Conservation (phyloP, 2,888 invertebrate species). For the Drosophila hawaiiensis region DNA sequence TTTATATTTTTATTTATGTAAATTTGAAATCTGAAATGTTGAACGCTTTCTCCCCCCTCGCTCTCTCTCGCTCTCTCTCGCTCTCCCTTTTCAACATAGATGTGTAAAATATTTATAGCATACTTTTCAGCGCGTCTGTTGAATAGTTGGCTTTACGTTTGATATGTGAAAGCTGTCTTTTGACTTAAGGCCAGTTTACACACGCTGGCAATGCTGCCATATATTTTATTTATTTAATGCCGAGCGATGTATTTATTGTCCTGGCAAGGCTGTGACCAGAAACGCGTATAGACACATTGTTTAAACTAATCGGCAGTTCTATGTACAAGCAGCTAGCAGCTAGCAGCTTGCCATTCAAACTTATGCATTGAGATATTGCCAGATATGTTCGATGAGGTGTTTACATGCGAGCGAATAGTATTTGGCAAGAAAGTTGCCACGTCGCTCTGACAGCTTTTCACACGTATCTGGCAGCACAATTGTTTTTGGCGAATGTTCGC, state of each 20-base stretch:
- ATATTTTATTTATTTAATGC: neutral
- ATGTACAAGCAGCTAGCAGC: neutral
- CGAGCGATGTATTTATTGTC: neutral
- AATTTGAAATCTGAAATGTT: neutral
- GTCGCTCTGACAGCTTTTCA: neutral
- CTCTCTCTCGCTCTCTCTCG: neutral
- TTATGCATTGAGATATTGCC: neutral
- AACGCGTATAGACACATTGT: neutral
- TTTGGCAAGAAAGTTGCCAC: neutral
- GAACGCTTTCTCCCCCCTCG: neutral
- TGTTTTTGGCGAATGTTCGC: neutral
- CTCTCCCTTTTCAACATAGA: too few relatives aligned
- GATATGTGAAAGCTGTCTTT: neutral
- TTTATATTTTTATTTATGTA: neutral
- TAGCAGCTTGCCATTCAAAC: neutral
- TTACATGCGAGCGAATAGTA: neutral
- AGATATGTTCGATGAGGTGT: neutral
- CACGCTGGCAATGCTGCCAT: neutral
- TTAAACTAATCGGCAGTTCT: neutral
- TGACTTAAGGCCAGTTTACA: neutral
- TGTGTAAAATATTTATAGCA: neutral
- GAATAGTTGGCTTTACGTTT: neutral
- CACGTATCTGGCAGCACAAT: neutral
- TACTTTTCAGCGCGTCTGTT: slow-evolving; percentile 12
- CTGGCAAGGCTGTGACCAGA: neutral